Evolutionary conservation across 1,140 invertebrate genomes (phyloP), one percentile per base, ranked within the genome.

Genomic region (Papilio machaon): DNA sequence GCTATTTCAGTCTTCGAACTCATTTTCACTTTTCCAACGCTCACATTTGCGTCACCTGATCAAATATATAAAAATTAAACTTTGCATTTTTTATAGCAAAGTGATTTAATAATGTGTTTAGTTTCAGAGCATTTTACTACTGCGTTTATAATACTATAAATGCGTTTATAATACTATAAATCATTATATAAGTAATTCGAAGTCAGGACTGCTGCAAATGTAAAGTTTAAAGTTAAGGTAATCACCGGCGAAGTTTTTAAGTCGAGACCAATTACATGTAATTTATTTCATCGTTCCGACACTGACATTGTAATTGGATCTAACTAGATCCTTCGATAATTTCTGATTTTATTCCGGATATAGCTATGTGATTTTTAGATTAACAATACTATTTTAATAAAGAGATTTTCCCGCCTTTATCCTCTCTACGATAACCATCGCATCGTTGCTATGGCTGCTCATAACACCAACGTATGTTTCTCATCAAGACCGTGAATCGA

Each of bases 1-100:
- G 64, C 23, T 70, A 70, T 70, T 35, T 35, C 64, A 70, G 30
- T 70, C 30, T 38, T 70, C 30, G 30, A 11, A 70, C 30, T 70
- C 64, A 70, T 70, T 70, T 38, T 11, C 30, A 70, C 23, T 70
- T 35, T 70, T 70, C 30, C 13, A 35, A 35, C 64, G 64, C 30
- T 35, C 64, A 70, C 64, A 70, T 70, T 70, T 70, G 64, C 64
- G 23, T 70, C 64, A 70, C 64, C 64, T 70, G 64, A 70, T 13
- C 64, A 70, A 70, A 70, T 30, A 70, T 70, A 70, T 70, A 70
- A 70, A 70, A 70, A 19, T 30, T 23, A 11, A 38, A 35, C 30
- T 11, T 35, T 70, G 64, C 30, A 70, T 70, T 70, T 35, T 3
- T 70, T 35, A 35, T 15, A 70, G 64, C 64, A 17, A 70, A 70